Percentiles rank a stretch among this genome's conserved stretches.
phyloP scores from a whole-genome alignment of 2,113 vertebrate species.

The Ascaphus truei region DNA sequence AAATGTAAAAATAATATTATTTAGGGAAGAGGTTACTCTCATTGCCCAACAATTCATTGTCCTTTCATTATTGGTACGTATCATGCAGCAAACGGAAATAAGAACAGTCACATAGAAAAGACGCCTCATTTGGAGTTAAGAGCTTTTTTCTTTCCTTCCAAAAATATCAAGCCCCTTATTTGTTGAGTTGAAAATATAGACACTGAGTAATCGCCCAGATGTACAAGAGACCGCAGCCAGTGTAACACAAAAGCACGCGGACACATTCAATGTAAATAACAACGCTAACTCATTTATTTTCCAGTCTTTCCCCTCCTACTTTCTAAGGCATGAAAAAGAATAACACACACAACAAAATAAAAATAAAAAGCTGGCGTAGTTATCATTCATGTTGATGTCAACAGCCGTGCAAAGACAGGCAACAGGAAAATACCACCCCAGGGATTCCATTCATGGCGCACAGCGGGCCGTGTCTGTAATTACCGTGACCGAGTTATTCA shows the following conservation, averaged over 20 bases:
- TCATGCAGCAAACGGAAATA: not conserved
- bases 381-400: conserved; percentile 62
- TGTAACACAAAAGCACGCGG: conserved; percentile 43
- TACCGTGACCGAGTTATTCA: conserved; percentile 71
- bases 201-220: conserved; percentile 39
- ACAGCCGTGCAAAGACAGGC: conserved; percentile 61
- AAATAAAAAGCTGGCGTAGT: conserved; percentile 41
- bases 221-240: conserved; percentile 25
- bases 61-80: not conserved
- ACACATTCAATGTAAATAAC: conserved; percentile 43
- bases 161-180: not conserved
- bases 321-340: conserved; percentile 38
- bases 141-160: not conserved
- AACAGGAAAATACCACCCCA: conserved; percentile 62
- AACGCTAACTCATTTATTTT: conserved; percentile 34
- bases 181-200: not conserved
- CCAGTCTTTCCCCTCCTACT: conserved; percentile 26
- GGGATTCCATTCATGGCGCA: conserved; percentile 57
- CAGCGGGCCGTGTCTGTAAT: conserved; percentile 65
- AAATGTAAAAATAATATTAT: not conserved
- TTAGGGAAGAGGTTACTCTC: not conserved
- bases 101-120: not conserved
- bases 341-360: conserved; percentile 8
- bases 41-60: not conserved
- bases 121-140: not conserved